Conservation (phyloP, 2,888 invertebrate species). For the Girardia tigrina region DNA sequence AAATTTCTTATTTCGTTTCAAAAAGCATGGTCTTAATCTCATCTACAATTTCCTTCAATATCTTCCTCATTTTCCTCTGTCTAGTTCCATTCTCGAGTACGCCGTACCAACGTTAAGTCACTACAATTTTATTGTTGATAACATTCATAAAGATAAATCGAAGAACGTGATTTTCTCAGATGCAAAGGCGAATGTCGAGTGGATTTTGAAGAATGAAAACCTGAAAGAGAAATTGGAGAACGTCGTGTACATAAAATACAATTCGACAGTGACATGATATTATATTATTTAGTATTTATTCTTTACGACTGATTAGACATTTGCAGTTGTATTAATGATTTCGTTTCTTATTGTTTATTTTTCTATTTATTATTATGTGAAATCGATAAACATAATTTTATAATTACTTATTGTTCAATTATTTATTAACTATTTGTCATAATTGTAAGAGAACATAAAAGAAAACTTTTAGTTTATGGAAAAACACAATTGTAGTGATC, state of each 20-base stretch:
- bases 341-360: no score
- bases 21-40: background rate
- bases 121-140: conserved; percentile 8
- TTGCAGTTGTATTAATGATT: no score
- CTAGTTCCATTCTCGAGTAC: background rate
- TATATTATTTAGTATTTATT: no score
- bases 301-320: no score
- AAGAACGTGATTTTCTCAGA: background rate
- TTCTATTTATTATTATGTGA: no score
- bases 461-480: no score
- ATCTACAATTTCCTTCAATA: background rate
- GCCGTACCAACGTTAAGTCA: background rate
- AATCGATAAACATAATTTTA: no score
- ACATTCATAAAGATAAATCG: background rate
- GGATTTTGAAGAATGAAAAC: background rate
- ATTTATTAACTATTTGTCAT: no score
- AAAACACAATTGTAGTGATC: no score
- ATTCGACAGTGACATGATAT: no score
- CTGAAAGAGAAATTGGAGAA: background rate
- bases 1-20: background rate
- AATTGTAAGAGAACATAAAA: no score
- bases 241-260: background rate
- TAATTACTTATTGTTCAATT: no score
- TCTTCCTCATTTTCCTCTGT: background rate
- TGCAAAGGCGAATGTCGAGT: background rate